These are phyloP conservation scores for Forbesichthys agassizii DNA, from an alignment of 2,113 vertebrate species.

Conservation along the genomic window DNA sequence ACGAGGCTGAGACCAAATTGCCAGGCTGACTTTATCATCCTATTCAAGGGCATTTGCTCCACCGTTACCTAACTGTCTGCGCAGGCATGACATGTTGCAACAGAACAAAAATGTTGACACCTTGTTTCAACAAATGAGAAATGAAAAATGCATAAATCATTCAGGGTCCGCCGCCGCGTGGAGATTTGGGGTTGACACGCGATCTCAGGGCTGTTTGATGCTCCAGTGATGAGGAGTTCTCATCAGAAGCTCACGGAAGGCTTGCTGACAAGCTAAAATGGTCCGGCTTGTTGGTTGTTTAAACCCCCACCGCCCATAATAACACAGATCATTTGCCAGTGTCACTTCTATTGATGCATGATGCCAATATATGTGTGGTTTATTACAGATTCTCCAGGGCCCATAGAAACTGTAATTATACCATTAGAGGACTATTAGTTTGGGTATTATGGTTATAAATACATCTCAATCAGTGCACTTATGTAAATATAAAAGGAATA, in stretches of 20 bases:
- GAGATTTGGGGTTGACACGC: conserved; percentile 66
- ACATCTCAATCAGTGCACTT: conserved; percentile 6
- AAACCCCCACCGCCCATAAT: conserved; percentile 6
- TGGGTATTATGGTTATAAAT: conserved; percentile 14
- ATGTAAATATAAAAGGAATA: conserved; percentile 1
- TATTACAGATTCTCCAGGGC: neutral
- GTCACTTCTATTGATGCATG: neutral
- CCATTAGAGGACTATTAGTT: neutral
- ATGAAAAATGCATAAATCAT: conserved; percentile 81
- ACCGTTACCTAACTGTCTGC: conserved; percentile 52
- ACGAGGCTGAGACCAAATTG: conserved; percentile 32
- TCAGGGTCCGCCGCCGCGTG: conserved; percentile 62
- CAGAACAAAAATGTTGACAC: conserved; percentile 70
- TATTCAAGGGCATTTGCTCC: conserved; percentile 66
- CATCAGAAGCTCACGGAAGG: conserved; percentile 19
- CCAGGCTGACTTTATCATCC: conserved; percentile 54
- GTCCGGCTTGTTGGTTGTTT: conserved; percentile 1
- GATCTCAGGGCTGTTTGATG: conserved; percentile 52
- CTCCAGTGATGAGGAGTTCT: conserved; percentile 58
- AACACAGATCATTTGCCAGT: neutral
- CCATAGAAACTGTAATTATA: neutral
- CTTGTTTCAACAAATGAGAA: conserved; percentile 79
- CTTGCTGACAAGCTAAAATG: conserved; percentile 31
- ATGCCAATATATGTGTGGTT: neutral
- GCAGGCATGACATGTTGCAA: conserved; percentile 54